Percentiles rank a stretch among this genome's conserved stretches.
phyloP scores from a whole-genome alignment of 2,113 vertebrate species.

The Bubo bubo region DNA sequence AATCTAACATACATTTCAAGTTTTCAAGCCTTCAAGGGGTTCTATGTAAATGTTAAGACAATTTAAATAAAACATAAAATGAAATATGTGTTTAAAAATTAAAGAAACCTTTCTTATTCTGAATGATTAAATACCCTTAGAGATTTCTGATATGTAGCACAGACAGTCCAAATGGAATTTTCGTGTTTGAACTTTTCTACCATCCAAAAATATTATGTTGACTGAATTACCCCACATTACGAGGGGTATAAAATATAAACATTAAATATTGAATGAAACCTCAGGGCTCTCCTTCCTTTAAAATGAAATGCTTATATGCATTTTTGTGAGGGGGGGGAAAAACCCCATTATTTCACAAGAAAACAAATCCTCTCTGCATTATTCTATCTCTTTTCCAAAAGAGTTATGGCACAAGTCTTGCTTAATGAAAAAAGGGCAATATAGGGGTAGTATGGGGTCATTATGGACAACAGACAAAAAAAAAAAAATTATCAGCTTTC shows the following conservation, averaged over 20 bases:
- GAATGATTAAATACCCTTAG: conserved; percentile 75
- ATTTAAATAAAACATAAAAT: conserved; percentile 80
- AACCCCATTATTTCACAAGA: not conserved
- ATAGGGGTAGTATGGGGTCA: not conserved
- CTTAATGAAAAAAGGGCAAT: not conserved
- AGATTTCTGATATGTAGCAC: conserved; percentile 47
- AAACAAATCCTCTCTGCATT: not conserved
- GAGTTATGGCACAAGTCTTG: not conserved
- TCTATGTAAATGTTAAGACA: conserved; percentile 68
- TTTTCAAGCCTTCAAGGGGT: conserved; percentile 55
- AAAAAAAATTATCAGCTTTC: not conserved
- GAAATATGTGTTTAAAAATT: conserved; percentile 75
- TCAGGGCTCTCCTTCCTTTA: not conserved
- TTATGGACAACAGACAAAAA: not conserved
- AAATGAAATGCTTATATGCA: conserved; percentile 13
- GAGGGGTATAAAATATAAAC: conserved; percentile 20
- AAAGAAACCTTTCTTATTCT: conserved; percentile 71
- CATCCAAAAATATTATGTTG: conserved; percentile 40
- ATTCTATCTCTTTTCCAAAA: not conserved
- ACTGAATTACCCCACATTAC: conserved; percentile 18
- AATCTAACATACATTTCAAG: conserved; percentile 24
- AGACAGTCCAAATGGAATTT: conserved; percentile 65
- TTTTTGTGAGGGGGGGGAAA: not conserved
- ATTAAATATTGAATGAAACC: conserved; percentile 62
- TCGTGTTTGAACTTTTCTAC: conserved; percentile 55